Base-by-base conservation (phyloP, 1,140 invertebrate genomes). In the Caerostris darwini region DNA sequence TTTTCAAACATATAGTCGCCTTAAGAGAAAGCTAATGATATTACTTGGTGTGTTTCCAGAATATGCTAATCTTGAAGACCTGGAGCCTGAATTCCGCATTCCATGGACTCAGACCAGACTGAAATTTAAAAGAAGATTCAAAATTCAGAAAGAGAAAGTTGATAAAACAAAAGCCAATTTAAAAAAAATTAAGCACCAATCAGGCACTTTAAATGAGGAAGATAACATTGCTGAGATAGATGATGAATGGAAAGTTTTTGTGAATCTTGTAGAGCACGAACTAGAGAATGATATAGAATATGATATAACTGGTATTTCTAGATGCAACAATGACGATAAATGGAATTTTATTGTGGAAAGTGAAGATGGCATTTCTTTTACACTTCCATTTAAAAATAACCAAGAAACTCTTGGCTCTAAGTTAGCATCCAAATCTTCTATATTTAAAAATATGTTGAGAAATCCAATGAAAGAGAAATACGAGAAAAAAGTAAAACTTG, bases 341-440 rank as follows among this genome's bases (percentile, higher is more conserved):
- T 69, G 67, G 67, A 69, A n/a, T 34, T 69, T 69, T 34, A 19
- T 69, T 69, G 67, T 69, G 1, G 67, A 69, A 69, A 69, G n/a
- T 3, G 6, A 19, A n/a, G 67, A 69, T n/a, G 7, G n/a, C 1
- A n/a, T 69, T 69, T 19, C 67, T 69, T 69, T 69, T 19, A 69
- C 67, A 19, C 67, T 69, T 34, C 67, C 17, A 17, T 69, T 69
- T 69, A 7, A 69, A n/a, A 69, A 69, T 7, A 7, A 69, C 19
- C 7, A 69, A 19, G 19, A 69, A n/a, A 69, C 67, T 69, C n/a
- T 69, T 69, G 67, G 67, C n/a, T 69, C 67, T 69, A 69, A 69
- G 19, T 69, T 69, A 19, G 5, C 19, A 2, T 17, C 67, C 19
- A 1, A 5, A 19, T 69, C 67, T 19, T n/a, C 5, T 34, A n/a